phyloP scores from a whole-genome alignment of 1,140 invertebrate species.

The Lethocerus indicus region DNA sequence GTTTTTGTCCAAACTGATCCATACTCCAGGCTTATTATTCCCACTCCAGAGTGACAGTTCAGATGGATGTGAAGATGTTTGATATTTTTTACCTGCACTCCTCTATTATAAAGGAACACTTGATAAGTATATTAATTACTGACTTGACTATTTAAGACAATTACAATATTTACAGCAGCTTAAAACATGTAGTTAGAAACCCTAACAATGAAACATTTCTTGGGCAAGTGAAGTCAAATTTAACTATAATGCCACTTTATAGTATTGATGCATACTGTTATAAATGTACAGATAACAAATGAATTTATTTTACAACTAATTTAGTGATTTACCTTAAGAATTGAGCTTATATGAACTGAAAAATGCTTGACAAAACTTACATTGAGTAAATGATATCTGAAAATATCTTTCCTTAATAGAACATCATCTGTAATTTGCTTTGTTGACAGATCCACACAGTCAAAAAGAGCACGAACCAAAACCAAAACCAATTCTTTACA shows the following conservation, averaged over 20 bases:
- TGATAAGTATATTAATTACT: conserved; percentile 1
- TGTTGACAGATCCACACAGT: conserved; percentile 41
- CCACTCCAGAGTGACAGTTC: conserved; percentile 15
- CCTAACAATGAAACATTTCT: no score
- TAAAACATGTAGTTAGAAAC: no score
- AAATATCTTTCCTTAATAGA: conserved; percentile 22
- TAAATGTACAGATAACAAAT: no score
- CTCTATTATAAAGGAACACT: conserved; percentile 13
- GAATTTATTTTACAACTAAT: no score
- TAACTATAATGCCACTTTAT: no score
- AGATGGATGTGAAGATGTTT: conserved; percentile 9
- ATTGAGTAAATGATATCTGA: conserved; percentile 37
- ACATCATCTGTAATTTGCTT: conserved; percentile 21
- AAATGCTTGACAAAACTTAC: conserved; percentile 26
- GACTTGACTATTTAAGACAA: no score
- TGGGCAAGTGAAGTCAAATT: no score
- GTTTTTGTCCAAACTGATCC: conserved; percentile 22
- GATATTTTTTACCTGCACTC: conserved; percentile 17
- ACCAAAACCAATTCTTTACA: conserved; percentile 76
- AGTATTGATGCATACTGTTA: no score
- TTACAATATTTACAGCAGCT: no score
- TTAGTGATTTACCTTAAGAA: no score
- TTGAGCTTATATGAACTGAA: no score
- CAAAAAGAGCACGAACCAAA: conserved; percentile 64
- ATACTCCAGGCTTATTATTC: background rate